Base-by-base conservation (phyloP, 2,888 invertebrate species). In the Melipona beecheii region DNA sequence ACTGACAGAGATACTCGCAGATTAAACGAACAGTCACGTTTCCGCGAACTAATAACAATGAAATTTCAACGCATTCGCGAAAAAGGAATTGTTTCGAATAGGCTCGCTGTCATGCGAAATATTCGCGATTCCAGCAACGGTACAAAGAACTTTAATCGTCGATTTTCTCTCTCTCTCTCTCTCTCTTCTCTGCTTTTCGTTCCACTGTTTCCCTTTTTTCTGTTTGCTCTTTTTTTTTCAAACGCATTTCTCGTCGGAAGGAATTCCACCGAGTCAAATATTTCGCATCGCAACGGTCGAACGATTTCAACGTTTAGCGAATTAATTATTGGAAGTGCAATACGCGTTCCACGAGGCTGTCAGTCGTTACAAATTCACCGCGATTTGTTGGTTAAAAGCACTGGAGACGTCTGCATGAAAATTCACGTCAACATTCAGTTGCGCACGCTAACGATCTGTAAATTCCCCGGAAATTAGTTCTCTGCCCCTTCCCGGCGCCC, bases 371-470 rank as follows among this genome's bases (percentile, higher is more conserved):
- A 75, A 81, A 78, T 84, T 85, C 72, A 75, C 73, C 84, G 81
- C 81, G 84, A 85, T 85, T 85, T 81, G 78, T 81, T 69, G 81
- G 81, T 66, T 78, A 84, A 84, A 85, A 84, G 78, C 81, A 52
- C 60, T 75, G 60, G 74, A 85, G 76, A 81, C 81, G 75, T 69
- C 72, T 74, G 66, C 75, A 84, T 84, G 81, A 84, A 85, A 85
- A 81, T 81, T 65, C 85, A 24, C 84, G 81, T 81, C 81, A 85
- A 84, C 84, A 76, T 78, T 84, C 84, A 81, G 81, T 84, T 81
- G 75, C 65, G 52, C 72, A 68, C 69, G 78, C 65, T 75, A 85
- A 84, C 81, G 81, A 84, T 84, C 81, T 81, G 85, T 75, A 81
- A 81, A 84, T 85, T 77, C 81, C 65, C 58, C 52, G 78, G 75